Evolutionary conservation across 2,888 invertebrate species (phyloP), one percentile per base, ranked within the genome.

Genomic region (Diaperis boleti): DNA sequence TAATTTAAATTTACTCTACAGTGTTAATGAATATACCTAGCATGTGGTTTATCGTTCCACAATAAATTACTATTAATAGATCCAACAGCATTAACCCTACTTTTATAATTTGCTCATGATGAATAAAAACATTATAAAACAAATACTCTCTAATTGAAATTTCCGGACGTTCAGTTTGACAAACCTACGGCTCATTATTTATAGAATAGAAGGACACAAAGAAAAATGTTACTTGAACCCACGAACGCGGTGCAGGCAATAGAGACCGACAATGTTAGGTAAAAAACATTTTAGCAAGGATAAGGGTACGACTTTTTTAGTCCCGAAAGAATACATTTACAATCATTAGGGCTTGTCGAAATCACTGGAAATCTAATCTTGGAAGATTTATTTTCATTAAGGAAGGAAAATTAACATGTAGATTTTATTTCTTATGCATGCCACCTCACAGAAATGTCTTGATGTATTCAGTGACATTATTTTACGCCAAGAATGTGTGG

Each of bases 311-410:
- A 33, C 33, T 33, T 33, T 33, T 42, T 42, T 42, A n/a, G 18
- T 6, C 7, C 13, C 11, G 3, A 15, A 33, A 13, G 35, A 35
- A 50, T 50, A 50, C 13, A 39, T 39, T 39, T 39, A 39, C 52
- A 52, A 52, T 35, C 37, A 39, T 52, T 37, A 52, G 39, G 22
- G 11, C 18, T n/a, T 31, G 31, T 39, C 7, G 41, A 5, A 42
- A 18, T n/a, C 41, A 42, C 18, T 42, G 35, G 29, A 49, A 41
- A 54, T 55, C 44, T 42, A 55, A 55, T 55, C 44, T 55, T 7
- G 42, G 33, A 7, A 17, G 33, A 55, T 42, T 31, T 44, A 52
- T 52, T 52, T 39, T n/a, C 17, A 20, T 22, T 11, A 15, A 35
- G 6, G n/a, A n/a, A n/a, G 22, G 2, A 14, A 44, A 57, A 57